A percentile compares a stretch with the other conserved stretches of the same genome.
These are phyloP conservation scores for Lycaena phlaeas DNA, from an alignment of 2,888 invertebrate genomes.

Conservation along the genomic window DNA sequence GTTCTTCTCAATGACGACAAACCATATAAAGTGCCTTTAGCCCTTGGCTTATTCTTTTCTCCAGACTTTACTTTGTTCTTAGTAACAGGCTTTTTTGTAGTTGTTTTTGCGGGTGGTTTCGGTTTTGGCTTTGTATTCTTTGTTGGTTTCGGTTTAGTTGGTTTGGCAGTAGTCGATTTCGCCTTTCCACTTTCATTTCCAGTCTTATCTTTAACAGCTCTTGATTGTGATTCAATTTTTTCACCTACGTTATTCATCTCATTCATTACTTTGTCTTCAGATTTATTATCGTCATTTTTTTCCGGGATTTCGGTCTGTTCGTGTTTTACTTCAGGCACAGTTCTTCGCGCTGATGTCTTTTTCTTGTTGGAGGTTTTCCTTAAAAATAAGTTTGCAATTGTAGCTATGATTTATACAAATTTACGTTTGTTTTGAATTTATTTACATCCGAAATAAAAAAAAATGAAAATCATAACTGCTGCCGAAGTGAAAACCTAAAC, in stretches of 20 bases:
- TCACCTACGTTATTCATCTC: constrained; percentile 20
- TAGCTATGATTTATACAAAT: no score
- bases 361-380: constrained; percentile 53
- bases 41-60: constrained; percentile 73
- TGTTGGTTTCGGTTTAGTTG: constrained; percentile 29
- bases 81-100: constrained; percentile 42
- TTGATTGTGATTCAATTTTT: constrained; percentile 29
- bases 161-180: constrained; percentile 38
- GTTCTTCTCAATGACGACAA: constrained; percentile 83
- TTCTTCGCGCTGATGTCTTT: constrained; percentile 50
- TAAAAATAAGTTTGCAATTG: constrained; percentile 21
- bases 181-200: constrained; percentile 48
- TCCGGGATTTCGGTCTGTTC: constrained; percentile 16
- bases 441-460: no score
- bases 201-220: constrained; percentile 46
- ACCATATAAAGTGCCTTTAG: constrained; percentile 86
- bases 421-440: no score
- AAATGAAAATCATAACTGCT: no score
- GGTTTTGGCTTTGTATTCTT: constrained; percentile 42
- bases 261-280: constrained; percentile 26
- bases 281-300: constrained; percentile 15
- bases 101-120: constrained; percentile 47
- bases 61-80: constrained; percentile 54
- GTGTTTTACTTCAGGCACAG: constrained; percentile 27
- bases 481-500: no score